Percentiles rank a stretch among this genome's conserved stretches.
These are phyloP conservation scores for Rhodeus uyekii DNA, from an alignment of 2,797 vertebrate genomes.

Conservation along the genomic window DNA sequence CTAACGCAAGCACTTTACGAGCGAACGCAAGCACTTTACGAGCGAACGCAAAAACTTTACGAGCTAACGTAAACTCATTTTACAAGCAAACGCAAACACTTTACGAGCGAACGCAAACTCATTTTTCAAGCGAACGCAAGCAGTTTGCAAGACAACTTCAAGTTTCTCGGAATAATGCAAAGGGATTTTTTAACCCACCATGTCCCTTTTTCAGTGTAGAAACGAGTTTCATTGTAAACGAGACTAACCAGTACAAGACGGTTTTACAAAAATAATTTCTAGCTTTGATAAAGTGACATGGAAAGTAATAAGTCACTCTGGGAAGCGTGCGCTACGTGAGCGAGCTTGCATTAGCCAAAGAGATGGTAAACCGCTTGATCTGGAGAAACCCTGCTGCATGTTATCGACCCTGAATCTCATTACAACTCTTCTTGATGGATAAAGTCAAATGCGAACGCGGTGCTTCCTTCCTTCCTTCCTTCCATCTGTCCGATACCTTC, in stretches of 20 bases:
- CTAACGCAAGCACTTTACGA: accelerated
- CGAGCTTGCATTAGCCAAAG: slow-evolving; percentile 36
- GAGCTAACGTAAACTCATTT: too few species aligned
- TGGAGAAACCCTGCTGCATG: slow-evolving; percentile 51
- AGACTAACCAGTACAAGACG: slow-evolving; percentile 1
- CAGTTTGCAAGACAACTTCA: too few species aligned
- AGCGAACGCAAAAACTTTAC: too few species aligned
- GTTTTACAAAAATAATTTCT: slow-evolving; percentile 37
- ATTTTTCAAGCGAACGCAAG: too few species aligned
- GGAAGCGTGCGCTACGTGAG: slow-evolving; percentile 19
- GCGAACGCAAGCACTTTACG: too few species aligned
- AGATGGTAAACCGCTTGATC: slow-evolving; percentile 53
- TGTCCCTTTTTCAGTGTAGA: not conserved
- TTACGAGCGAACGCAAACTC: too few species aligned
- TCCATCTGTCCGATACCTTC: not conserved
- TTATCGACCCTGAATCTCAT: slow-evolving; percentile 64
- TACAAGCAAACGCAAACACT: accelerated
- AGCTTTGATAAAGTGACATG: slow-evolving; percentile 29
- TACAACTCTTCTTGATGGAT: slow-evolving; percentile 59
- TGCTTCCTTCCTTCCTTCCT: slow-evolving; percentile 33
- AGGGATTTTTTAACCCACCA: not conserved
- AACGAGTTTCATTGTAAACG: not conserved
- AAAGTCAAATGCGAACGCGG: slow-evolving; percentile 65
- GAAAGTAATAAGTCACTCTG: not conserved
- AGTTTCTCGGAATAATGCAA: too few species aligned